Evolutionary conservation across 2,797 vertebrate genomes (phyloP).

Genomic region (Alectoris magna): DNA sequence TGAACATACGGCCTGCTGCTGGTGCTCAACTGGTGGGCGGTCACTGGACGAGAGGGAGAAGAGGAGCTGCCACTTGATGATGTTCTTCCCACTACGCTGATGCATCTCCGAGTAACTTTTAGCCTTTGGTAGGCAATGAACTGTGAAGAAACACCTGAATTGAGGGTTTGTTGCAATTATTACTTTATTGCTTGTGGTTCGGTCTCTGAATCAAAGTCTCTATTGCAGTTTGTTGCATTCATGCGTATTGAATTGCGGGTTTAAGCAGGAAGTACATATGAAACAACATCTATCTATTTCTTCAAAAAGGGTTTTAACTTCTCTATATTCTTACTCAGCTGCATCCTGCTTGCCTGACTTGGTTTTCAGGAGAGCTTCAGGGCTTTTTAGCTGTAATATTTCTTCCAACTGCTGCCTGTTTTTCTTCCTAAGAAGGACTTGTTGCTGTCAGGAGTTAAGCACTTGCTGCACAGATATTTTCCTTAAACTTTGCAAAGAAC

Average conservation of each 20-base stretch:
- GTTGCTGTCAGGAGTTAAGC: constrained; percentile 59
- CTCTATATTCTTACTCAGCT: neutral
- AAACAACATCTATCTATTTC: neutral
- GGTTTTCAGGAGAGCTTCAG: constrained; percentile 31
- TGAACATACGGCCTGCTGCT: neutral
- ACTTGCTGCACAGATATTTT: constrained; percentile 52
- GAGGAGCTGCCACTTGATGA: neutral
- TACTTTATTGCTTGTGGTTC: neutral
- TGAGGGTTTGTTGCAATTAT: neutral
- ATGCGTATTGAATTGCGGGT: neutral
- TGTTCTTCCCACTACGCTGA: neutral
- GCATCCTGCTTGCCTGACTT: neutral
- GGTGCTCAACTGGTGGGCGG: neutral
- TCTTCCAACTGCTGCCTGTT: constrained; percentile 44
- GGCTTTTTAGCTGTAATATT: constrained; percentile 25
- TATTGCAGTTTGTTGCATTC: neutral
- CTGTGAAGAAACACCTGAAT: neutral
- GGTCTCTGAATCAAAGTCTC: neutral
- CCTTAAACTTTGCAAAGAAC: constrained; percentile 62
- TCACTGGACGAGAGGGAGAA: neutral
- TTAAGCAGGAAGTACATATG: neutral
- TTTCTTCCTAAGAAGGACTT: constrained; percentile 75
- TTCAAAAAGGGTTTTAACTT: neutral
- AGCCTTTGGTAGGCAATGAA: neutral
- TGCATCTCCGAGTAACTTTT: neutral